phyloP scores from a whole-genome alignment of 2,888 invertebrate species.

The Andrena dorsata region DNA sequence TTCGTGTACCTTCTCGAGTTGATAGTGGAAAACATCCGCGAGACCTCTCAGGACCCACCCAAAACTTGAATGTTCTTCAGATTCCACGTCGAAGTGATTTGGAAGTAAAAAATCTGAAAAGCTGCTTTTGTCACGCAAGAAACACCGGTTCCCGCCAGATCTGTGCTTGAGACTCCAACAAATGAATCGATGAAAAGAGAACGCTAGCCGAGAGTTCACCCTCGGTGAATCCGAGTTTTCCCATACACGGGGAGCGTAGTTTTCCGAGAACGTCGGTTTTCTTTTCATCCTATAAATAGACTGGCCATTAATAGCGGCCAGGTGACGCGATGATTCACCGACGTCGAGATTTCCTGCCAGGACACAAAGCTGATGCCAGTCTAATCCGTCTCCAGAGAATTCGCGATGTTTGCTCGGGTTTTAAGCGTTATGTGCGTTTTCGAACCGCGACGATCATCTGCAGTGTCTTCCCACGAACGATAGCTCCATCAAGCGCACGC shows the following conservation, averaged over 20 bases:
- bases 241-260: conserved; percentile 40
- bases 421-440: neutral
- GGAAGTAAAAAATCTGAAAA: no score
- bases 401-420: neutral
- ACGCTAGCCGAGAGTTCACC: neutral
- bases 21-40: no score
- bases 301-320: conserved; percentile 69
- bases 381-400: conserved; percentile 10
- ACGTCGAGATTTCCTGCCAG: conserved; percentile 45
- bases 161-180: neutral
- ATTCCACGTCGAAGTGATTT: no score
- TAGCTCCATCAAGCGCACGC: no score
- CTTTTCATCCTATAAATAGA: conserved; percentile 76
- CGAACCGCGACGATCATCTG: no score
- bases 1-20: no score
- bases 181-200: neutral
- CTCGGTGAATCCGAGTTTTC: conserved; percentile 26
- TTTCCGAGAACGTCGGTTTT: conserved; percentile 65
- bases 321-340: conserved; percentile 77
- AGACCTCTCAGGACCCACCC: no score
- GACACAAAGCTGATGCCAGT: conserved; percentile 47
- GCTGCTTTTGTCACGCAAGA: no score
- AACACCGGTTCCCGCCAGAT: no score
- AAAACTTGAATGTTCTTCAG: no score
- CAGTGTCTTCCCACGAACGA: no score